Evolutionary conservation across 2,888 invertebrate species (phyloP), one percentile per base, ranked within the genome.

Genomic region (Hirtodrosophila cameraria): DNA sequence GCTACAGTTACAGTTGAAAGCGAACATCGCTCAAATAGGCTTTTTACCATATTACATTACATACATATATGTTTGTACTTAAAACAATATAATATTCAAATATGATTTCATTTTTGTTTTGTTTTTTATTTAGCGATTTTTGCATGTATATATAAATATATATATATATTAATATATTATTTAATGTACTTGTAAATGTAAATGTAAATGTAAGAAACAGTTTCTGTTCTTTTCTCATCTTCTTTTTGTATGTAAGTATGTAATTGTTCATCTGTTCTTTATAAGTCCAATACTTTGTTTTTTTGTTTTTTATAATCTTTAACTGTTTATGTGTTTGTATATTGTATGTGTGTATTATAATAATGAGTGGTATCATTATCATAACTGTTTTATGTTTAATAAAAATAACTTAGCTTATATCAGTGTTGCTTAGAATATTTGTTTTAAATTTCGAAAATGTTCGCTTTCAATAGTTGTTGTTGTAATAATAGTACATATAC

Each of bases 11-110:
- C 85, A 83, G 86, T 84, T 79, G 80, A 79, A 83, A 88, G 88
- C 88, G 88, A 88, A 88, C 86, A 88, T 88, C 88, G 88, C 88
- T 88, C 80, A 88, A 74, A 69, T 74, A 78, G 75, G 65, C 68
- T 75, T 71, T 59, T 71, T 59, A 80, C 78, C 72, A 73, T 68
- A 69, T 78, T 57, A 67, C 70, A 69, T 78, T 57, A 67, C 61
- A 69, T 59, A 76, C 61, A 76, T 62, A 62, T 58, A 60, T 35
- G 39, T 52, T 59, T 54, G 54, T 52, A 53, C 68, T 69, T 59
- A 54, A 65, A 69, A 62, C 62, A 62, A 62, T 72, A 50, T 49
- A 55, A 52, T 72, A 48, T 60, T 41, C 35, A 58, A 66, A 65
- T 46, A 35, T 28, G 57, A 33, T 50, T 53, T 28, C 33, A 33